Evolutionary conservation across 2,888 invertebrate species (phyloP).

Genomic region (Anthophora plumipes): DNA sequence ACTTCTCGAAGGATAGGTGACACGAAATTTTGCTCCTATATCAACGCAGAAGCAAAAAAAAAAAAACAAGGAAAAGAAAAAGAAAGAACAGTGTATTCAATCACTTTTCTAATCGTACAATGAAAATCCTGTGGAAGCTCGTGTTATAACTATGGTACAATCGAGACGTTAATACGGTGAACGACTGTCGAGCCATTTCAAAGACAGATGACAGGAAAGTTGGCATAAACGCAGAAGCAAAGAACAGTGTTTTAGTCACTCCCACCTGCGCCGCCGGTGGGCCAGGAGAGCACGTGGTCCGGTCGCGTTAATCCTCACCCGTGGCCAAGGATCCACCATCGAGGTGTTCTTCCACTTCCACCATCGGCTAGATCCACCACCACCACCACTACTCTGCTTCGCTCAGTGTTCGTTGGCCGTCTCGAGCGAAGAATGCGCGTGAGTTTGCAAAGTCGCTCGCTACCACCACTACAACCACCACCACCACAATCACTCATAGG

Average conservation of each 20-base stretch:
- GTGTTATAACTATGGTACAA: too few species aligned
- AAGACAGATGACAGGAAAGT: background rate
- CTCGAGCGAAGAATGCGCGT: conserved; percentile 52
- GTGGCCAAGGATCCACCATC: conserved; percentile 37
- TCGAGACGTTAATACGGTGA: background rate
- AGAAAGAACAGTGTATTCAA: too few species aligned
- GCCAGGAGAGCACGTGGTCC: conserved; percentile 54
- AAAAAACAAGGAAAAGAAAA: too few species aligned
- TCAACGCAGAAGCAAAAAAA: too few species aligned
- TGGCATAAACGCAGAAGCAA: background rate
- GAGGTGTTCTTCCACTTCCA: conserved; percentile 56
- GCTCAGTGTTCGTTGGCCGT: conserved; percentile 60
- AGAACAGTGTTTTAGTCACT: conserved; percentile 24
- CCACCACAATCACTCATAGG: conserved; percentile 16
- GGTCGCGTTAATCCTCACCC: conserved; percentile 25
- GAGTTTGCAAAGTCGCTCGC: conserved; percentile 40
- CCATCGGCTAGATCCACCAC: conserved; percentile 34
- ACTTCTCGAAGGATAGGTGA: too few species aligned
- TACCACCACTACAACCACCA: conserved; percentile 43
- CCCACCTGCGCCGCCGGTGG: conserved; percentile 41
- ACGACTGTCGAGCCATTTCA: background rate
- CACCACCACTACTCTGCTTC: conserved; percentile 43
- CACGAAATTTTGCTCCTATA: too few species aligned
- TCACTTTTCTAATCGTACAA: too few species aligned
- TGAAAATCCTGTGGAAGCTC: too few species aligned